Percentiles rank a stretch among this genome's conserved stretches.
phyloP scores from a whole-genome alignment of 2,797 vertebrate genomes.

The Siniperca scherzeri region DNA sequence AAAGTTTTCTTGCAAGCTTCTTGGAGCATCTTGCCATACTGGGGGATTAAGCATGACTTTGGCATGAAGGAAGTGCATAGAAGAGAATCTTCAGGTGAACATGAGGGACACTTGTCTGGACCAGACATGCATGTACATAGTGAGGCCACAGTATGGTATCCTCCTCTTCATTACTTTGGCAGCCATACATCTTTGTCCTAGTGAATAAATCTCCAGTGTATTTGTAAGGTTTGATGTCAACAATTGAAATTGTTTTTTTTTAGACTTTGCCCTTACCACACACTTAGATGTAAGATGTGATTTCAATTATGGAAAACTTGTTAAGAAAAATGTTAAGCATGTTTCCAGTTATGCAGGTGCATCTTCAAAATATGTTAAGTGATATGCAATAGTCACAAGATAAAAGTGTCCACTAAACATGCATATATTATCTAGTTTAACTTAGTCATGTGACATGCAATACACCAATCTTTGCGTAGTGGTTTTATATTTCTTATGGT shows the following conservation, averaged over 20 bases:
- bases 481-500: neutral
- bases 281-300: neutral
- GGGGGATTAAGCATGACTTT: conserved; percentile 63
- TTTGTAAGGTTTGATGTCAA: conserved; percentile 1
- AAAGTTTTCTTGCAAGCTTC: conserved; percentile 20
- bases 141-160: conserved; percentile 23
- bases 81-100: neutral
- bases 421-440: neutral
- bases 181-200: neutral
- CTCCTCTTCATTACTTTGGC: neutral
- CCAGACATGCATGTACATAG: conserved; percentile 26
- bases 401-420: neutral
- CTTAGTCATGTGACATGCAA: neutral
- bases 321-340: neutral
- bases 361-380: neutral
- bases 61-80: conserved; percentile 57
- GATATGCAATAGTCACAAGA: neutral
- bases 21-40: conserved; percentile 61
- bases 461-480: neutral
- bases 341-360: neutral
- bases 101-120: conserved; percentile 7
- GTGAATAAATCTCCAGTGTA: neutral
- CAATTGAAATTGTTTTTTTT: neutral
- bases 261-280: neutral
- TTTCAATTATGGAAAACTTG: neutral